Percentiles rank a stretch among this genome's conserved stretches.
Evolutionary conservation across 2,888 invertebrate species (phyloP).

Genomic region (Parochlus steinenii): DNA sequence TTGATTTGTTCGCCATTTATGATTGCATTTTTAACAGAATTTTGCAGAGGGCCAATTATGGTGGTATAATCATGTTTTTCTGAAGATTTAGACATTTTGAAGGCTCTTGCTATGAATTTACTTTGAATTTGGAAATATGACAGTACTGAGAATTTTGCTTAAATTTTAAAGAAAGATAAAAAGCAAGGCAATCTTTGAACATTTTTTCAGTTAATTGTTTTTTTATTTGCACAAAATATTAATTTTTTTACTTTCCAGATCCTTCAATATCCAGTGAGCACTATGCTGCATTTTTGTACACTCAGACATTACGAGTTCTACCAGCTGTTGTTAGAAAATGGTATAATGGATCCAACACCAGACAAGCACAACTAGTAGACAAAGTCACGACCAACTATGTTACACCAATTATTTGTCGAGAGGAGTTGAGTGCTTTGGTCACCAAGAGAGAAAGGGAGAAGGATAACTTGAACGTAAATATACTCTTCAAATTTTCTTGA

Average conservation of each 20-base stretch:
- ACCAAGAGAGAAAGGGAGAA: conserved; percentile 35
- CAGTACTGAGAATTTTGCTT: too few relatives aligned
- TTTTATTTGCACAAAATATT: not conserved
- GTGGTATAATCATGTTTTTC: too few relatives aligned
- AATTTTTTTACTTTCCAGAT: conserved; percentile 1
- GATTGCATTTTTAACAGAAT: too few relatives aligned
- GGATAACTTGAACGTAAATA: conserved; percentile 45
- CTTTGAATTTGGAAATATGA: too few relatives aligned
- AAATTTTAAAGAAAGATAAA: too few relatives aligned
- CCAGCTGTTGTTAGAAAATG: conserved; percentile 61
- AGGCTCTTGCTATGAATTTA: too few relatives aligned
- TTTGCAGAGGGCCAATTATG: too few relatives aligned
- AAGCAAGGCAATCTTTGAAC: not conserved
- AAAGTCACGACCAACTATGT: conserved; percentile 49
- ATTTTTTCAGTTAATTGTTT: not conserved
- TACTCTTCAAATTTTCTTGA: not conserved
- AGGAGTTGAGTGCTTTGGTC: conserved; percentile 43
- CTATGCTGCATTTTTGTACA: conserved; percentile 47
- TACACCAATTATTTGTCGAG: conserved; percentile 45
- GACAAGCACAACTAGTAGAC: conserved; percentile 48
- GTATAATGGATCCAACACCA: conserved; percentile 52
- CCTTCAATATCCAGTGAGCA: conserved; percentile 14
- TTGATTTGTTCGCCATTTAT: too few relatives aligned
- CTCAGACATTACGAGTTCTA: conserved; percentile 41
- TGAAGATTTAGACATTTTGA: conserved; percentile 3